A percentile compares a stretch with the other conserved stretches of the same genome.
These are phyloP conservation scores for Spialia ferax DNA, from an alignment of 2,888 invertebrate species.

Conservation along the genomic window DNA sequence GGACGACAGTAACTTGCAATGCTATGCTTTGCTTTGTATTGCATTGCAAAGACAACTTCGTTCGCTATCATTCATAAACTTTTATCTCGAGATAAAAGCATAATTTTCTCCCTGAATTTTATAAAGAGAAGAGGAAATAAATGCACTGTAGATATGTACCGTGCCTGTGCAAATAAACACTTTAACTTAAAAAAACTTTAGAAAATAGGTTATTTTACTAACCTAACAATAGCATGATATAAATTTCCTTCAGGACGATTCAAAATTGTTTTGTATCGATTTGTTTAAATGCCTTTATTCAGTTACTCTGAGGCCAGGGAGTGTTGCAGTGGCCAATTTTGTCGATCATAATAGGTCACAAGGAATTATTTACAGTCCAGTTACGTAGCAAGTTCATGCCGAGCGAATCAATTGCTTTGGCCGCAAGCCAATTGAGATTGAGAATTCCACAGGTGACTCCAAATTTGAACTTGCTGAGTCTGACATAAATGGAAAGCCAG, in stretches of 20 bases:
- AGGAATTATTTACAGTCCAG: conserved; percentile 20
- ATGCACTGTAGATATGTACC: not conserved
- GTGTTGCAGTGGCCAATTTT: not conserved
- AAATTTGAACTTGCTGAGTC: conserved; percentile 7
- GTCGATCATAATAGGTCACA: not conserved
- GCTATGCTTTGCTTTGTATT: not conserved
- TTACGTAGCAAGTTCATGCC: conserved; percentile 18
- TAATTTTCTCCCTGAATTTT: conserved; percentile 5
- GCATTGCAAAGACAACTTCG: not conserved
- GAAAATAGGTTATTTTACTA: too few species aligned
- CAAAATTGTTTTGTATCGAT: not conserved
- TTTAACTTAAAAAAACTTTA: too few species aligned
- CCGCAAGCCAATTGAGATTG: conserved; percentile 23
- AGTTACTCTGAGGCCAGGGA: not conserved
- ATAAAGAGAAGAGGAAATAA: not conserved
- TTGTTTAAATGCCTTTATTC: not conserved
- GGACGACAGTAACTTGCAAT: not conserved
- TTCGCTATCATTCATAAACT: conserved; percentile 11
- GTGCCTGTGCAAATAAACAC: not conserved
- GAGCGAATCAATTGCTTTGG: conserved; percentile 12
- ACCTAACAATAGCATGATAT: too few species aligned
- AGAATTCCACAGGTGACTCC: conserved; percentile 33
- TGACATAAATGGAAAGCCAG: conserved; percentile 21
- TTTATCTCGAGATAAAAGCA: conserved; percentile 1
- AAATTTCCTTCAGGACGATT: too few species aligned